phyloP scores from a whole-genome alignment of 1,140 invertebrate genomes.

The Stenopsyche tienmushanensis region DNA sequence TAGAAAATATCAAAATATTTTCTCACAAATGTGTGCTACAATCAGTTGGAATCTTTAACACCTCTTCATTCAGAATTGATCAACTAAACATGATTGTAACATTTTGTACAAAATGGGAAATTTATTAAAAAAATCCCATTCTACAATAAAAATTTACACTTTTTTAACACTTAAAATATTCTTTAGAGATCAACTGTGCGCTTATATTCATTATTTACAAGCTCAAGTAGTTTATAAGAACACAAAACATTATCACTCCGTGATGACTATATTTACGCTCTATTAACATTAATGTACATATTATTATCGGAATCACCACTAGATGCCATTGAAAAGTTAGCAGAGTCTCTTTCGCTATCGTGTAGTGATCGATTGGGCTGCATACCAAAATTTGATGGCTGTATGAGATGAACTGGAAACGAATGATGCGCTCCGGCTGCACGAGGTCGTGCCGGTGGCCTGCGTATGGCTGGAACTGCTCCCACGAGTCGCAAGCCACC shows the following conservation, averaged over 20 bases:
- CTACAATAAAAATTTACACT: background rate
- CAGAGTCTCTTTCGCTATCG: slow-evolving; percentile 59
- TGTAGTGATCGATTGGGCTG: slow-evolving; percentile 20
- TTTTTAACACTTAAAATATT: slow-evolving; percentile 3
- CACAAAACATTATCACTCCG: too few relatives aligned
- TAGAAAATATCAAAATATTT: too few relatives aligned
- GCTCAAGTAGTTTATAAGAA: background rate
- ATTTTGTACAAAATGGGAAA: background rate
- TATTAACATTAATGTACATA: slow-evolving; percentile 41
- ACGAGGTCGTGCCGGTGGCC: slow-evolving; percentile 41
- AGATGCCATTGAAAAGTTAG: slow-evolving; percentile 67
- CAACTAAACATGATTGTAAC: too few relatives aligned
- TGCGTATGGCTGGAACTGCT: slow-evolving; percentile 43
- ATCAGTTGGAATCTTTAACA: too few relatives aligned
- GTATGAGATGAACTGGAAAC: slow-evolving; percentile 46
- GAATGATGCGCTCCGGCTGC: slow-evolving; percentile 43
- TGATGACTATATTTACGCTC: slow-evolving; percentile 36
- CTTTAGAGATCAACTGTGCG: slow-evolving; percentile 14
- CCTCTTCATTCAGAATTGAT: too few relatives aligned
- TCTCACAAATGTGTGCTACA: too few relatives aligned
- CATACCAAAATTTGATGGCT: slow-evolving; percentile 44
- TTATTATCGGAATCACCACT: slow-evolving; percentile 59
- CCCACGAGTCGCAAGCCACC: slow-evolving; percentile 59
- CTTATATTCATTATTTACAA: background rate
- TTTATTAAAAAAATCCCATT: background rate